Base-by-base conservation (phyloP, 2,888 invertebrate genomes). In the Drosophila recens region DNA sequence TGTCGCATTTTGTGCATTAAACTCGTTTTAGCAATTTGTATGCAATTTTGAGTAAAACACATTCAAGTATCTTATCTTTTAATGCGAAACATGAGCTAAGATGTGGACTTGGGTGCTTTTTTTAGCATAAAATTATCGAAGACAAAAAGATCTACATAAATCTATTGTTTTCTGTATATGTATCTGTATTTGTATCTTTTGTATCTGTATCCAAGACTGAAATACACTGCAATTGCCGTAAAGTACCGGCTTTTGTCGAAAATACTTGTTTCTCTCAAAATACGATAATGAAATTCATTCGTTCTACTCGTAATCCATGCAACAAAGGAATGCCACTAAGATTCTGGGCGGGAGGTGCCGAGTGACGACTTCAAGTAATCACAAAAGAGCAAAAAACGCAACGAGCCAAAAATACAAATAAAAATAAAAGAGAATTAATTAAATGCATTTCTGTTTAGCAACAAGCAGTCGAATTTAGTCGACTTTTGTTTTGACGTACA, bases 241-340 rank as follows among this genome's bases (percentile, higher is more conserved):
- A 69, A 9, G 23, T 38, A 45, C 33, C 57, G 33, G 36, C 51
- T 34, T 23, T 30, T 51, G 59, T 6, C 34, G 20, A 9, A 64
- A 72, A 80, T 75, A 86, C 86, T 73, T 62, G 87, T 87, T 89
- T 87, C 52, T 53, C 67, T 67, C 53, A 48, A 67, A 79, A 65
- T 67, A 65, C 45, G 61, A 54, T 58, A 65, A 43, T 63, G 33
- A 61, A 71, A 72, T 80, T 69, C 72, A 75, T 72, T 77, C 23
- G 53, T 72, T 73, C 61, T 77, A 79, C 46, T 46, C 46, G 46
- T 27, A 57, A 75, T 68, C 71, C 61, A 58, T 59, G 67, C 70
- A 74, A 77, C 72, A 77, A 77, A 76, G 46, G 27, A 46, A 36
- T 23, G 6, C 43, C 42, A 23, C 38, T 6, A 30, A 27, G 6